A percentile compares a stretch with the other conserved stretches of the same genome.
Evolutionary conservation across 2,888 invertebrate genomes (phyloP).

Genomic region (Listrodromus nycthemerus): DNA sequence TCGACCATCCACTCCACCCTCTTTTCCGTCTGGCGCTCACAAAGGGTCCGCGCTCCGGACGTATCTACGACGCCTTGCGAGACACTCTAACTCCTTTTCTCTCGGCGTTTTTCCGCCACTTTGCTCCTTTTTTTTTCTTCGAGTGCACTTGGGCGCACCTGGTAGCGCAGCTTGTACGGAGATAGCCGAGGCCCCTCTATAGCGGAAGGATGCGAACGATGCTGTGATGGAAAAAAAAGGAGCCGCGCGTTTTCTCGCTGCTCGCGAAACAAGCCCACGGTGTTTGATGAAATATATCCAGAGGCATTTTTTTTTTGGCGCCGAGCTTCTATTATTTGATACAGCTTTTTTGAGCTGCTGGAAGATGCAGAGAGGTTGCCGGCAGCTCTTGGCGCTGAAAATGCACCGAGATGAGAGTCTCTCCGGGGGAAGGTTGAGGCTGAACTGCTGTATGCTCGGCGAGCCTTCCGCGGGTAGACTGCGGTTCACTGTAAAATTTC

Average conservation of each 20-base stretch:
- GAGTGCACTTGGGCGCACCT: slow-evolving; percentile 64
- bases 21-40: slow-evolving; percentile 10
- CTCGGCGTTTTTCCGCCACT: slow-evolving; percentile 11
- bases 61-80: slow-evolving; percentile 39
- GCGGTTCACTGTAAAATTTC: slow-evolving; percentile 23
- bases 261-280: slow-evolving; percentile 35
- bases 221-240: slow-evolving; percentile 27
- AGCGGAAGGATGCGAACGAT: slow-evolving; percentile 43
- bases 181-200: slow-evolving; percentile 32
- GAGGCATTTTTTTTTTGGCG: slow-evolving; percentile 3
- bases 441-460: neutral
- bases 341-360: slow-evolving; percentile 1
- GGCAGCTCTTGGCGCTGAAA: neutral
- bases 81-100: slow-evolving; percentile 55
- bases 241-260: slow-evolving; percentile 19
- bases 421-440: neutral
- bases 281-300: slow-evolving; percentile 57
- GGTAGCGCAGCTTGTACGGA: slow-evolving; percentile 44
- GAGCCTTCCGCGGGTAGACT: neutral
- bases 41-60: slow-evolving; percentile 4
- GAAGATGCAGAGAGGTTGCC: neutral
- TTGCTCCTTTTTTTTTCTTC: slow-evolving; percentile 47
- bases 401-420: slow-evolving; percentile 5
- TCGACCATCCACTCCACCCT: neutral
- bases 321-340: slow-evolving; percentile 7